Base-by-base conservation (phyloP, 2,113 vertebrate genomes). In the Vireo altiloquus region DNA sequence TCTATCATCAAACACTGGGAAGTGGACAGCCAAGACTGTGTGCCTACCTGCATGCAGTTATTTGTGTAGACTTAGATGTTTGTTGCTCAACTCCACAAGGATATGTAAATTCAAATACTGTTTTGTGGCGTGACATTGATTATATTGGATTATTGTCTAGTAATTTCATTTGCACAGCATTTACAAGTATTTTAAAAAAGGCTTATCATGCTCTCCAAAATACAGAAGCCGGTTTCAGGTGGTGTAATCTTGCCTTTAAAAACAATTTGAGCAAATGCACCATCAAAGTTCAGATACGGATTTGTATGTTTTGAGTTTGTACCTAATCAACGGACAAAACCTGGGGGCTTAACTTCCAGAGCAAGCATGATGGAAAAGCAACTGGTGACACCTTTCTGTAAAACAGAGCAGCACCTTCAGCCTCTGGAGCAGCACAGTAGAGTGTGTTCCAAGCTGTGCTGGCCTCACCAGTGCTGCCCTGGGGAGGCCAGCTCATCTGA, bases 381-480 rank as follows among this genome's bases (percentile, higher is more conserved):
- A 2, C 18, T 30, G 54, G 37, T 37, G 50, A 18, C 0, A 0
- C 21, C 7, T 63, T 63, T 64, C 8, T 30, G 23, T 50, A 10
- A 33, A 71, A 35, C 30, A 30, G 49, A 17, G 49, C 39, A 57
- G 35, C 42, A 15, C 31, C 28, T 87, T 49, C 42, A 74, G 74
- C 39, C 21, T 23, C 57, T 47, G 61, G 37, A 83, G 40, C 33
- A 17, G 64, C 0, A 3, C n/a, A 1, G 9, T 8, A 23, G 61
- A 28, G 25, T 0, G 0, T 6, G 9, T 8, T 60, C 7, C 9
- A 17, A 3, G 24, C 40, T 70, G 8, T 59, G 49, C 39, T 21
- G 15, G 22, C 53, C 53, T 71, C 35, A 6, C 15, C 30, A 16
- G n/a, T 16, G 3, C 60, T 57, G 60, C 16, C 54, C 52, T 75